Base-by-base conservation (phyloP, 1,140 invertebrate genomes). In the Geopemphigus sp. region DNA sequence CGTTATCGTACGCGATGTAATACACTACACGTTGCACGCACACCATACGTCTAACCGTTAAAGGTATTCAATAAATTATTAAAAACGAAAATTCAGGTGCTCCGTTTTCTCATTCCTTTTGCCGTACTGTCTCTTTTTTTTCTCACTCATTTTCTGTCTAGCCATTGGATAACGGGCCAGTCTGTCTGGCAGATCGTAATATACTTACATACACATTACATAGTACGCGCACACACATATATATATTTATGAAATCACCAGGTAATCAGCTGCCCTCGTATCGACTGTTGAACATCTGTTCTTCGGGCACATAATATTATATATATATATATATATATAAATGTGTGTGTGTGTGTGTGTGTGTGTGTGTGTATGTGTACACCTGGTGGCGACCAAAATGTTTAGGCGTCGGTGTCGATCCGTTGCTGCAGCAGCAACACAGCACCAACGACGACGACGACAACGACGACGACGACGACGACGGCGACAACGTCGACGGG, bases 251-350 rank as follows among this genome's bases (percentile, higher is more conserved):
- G 22, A 76, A 32, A 76, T 76, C 72, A 24, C 72, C 74, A 78
- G 74, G 74, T 78, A 78, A 78, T 78, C 74, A 78, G 74, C 74
- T 78, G 74, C 57, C 56, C 73, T 26, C 54, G 39, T 45, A 74
- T 72, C 68, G 68, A 72, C 47, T 54, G 68, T 54, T 53, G 24
- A 72, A 72, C 68, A 72, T 72, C 68, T 72, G 68, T 72, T 72
- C 47, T 17, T 14, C 8, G 22, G 5, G 66, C 66, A 19, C n/a
- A 53, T 39, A 64, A 64, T 39, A 39, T 39, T n/a, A 17, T 22
- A 45, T 19, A 63, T 19, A 19, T 61, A 61, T 61, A 61, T 19
- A 19, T 32, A 39, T n/a, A n/a, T n/a, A n/a, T n/a, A n/a, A n/a
- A n/a, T n/a, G 32, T 66, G 19, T n/a, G 32, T 39, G 32, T 47